Evolutionary conservation across 2,888 invertebrate species (phyloP), one percentile per base, ranked within the genome.

Genomic region (Hirtodrosophila alboralis): DNA sequence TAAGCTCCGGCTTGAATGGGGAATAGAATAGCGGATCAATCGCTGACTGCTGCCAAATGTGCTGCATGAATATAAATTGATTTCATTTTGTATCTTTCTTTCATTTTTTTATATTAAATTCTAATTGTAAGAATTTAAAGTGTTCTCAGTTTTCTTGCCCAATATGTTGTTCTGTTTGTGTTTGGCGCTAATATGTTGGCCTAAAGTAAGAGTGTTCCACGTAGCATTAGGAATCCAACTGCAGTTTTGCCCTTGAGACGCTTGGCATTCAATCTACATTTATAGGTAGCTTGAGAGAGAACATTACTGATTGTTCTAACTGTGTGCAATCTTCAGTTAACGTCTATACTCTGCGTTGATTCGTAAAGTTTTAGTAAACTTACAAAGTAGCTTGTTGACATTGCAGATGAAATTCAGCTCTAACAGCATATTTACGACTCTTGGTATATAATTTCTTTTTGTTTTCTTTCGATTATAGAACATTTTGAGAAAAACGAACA

Each of bases 131-230:
- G 69, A 69, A 52, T 71, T n/a, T 56, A 38, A 69, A 48, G 73
- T 72, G 58, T 56, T 58, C 31, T 47, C 49, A 37, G n/a, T 52
- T 53, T 67, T 14, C 54, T 43, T 68, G 61, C 18, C 64, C 60
- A 72, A 63, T 69, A 61, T 51, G 48, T 59, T 64, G 51, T 51
- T 59, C 37, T 52, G 49, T 69, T 30, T 48, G 56, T 75, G 57
- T 59, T n/a, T 74, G 74, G 75, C 74, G 43, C 71, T 68, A 43
- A 49, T 28, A 60, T 59, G 40, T 68, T 75, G 74, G 74, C 74
- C 74, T 75, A 75, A 75, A 75, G 75, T 75, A 75, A 75, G 65
- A 73, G 68, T 75, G 62, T 75, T 75, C 65, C 75, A 61, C 56
- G 64, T 64, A 51, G 53, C 64, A 43, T 56, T 67, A 52, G 72